Evolutionary conservation across 2,888 invertebrate genomes (phyloP).

Genomic region (Pecten maximus): DNA sequence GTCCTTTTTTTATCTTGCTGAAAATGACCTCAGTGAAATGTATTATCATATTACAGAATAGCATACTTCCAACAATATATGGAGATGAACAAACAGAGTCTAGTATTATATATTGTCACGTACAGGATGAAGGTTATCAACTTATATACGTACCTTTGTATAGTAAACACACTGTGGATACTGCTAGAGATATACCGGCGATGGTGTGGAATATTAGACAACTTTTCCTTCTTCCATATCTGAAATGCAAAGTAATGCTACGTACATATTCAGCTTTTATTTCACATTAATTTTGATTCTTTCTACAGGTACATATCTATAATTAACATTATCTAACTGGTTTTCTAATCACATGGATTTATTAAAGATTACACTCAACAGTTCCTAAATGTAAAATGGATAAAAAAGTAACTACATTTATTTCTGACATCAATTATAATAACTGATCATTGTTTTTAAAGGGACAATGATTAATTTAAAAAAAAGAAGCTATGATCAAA

Average conservation of each 20-base stretch:
- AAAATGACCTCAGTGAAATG: too few relatives aligned
- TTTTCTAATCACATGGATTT: not conserved
- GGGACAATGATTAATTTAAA: too few relatives aligned
- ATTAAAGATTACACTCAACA: not conserved
- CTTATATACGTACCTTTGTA: constrained; percentile 55
- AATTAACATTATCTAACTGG: too few relatives aligned
- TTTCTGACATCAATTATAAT: too few relatives aligned
- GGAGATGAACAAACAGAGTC: too few relatives aligned
- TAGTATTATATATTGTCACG: not conserved
- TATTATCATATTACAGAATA: too few relatives aligned
- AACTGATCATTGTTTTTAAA: too few relatives aligned
- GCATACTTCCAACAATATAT: too few relatives aligned
- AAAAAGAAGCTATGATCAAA: not conserved
- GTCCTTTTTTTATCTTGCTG: too few relatives aligned
- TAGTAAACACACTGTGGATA: constrained; percentile 59
- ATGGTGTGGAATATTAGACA: constrained; percentile 60
- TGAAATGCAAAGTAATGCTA: constrained; percentile 41
- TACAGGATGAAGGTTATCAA: too few relatives aligned
- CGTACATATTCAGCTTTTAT: not conserved
- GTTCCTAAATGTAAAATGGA: not conserved
- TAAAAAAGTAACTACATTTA: not conserved
- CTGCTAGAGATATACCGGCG: constrained; percentile 63
- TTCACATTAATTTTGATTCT: too few relatives aligned
- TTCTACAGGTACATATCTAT: not conserved
- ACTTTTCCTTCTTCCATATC: constrained; percentile 63